These are phyloP conservation scores for Stenodema calcarata DNA, from an alignment of 2,888 invertebrate genomes.

Conservation along the genomic window DNA sequence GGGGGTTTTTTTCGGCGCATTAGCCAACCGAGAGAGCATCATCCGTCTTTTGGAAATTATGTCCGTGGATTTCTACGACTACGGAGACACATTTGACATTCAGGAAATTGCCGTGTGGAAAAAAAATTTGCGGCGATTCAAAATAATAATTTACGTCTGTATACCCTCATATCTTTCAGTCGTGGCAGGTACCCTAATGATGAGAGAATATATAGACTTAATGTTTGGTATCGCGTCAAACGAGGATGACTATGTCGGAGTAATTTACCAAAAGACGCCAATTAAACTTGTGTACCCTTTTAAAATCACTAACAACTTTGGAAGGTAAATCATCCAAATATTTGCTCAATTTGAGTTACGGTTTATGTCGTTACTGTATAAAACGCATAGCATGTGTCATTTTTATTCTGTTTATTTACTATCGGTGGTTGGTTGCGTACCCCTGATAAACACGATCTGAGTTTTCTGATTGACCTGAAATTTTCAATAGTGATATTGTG, in stretches of 20 bases:
- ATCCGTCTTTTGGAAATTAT: slow-evolving; percentile 8
- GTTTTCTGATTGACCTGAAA: too few relatives aligned
- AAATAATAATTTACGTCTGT: not conserved
- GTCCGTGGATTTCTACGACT: not conserved
- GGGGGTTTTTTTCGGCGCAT: not conserved
- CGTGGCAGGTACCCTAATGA: not conserved
- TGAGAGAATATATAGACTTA: not conserved
- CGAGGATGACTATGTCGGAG: not conserved
- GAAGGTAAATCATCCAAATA: too few relatives aligned
- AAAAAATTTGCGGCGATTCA: not conserved
- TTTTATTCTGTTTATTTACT: too few relatives aligned
- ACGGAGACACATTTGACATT: slow-evolving; percentile 12
- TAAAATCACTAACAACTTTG: not conserved
- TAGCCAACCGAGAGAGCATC: not conserved
- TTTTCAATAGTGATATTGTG: too few relatives aligned
- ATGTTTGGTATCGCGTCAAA: not conserved
- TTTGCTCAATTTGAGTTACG: too few relatives aligned
- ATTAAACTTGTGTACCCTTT: not conserved
- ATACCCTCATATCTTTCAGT: not conserved
- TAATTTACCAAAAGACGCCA: not conserved
- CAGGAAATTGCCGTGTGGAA: not conserved
- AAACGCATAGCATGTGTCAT: too few relatives aligned
- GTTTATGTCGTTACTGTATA: too few relatives aligned
- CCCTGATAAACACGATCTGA: too few relatives aligned
- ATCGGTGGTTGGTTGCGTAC: too few relatives aligned